Evolutionary conservation across 2,888 invertebrate species (phyloP).

Genomic region (Endomychus coccineus): DNA sequence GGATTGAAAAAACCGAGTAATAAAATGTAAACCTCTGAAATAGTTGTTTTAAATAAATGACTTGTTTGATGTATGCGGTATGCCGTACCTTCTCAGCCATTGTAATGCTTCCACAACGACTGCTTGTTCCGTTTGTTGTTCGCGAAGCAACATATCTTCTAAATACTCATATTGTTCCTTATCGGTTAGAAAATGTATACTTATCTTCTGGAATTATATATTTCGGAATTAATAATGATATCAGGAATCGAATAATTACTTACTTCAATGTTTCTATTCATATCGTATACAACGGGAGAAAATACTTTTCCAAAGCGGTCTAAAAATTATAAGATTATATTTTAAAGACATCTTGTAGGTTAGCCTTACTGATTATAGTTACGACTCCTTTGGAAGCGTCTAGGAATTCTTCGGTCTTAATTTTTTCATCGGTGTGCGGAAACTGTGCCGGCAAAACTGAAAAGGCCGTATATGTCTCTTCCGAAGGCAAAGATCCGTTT

Average conservation of each 20-base stretch:
- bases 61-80: neutral
- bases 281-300: slow-evolving; percentile 66
- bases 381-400: slow-evolving; percentile 27
- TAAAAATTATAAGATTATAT: slow-evolving; percentile 39
- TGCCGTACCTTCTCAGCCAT: slow-evolving; percentile 64
- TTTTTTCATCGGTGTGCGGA: slow-evolving; percentile 22
- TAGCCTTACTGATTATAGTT: slow-evolving; percentile 25
- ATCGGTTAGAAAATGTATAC: slow-evolving; percentile 49
- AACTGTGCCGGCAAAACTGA: slow-evolving; percentile 17
- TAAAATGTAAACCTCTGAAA: slow-evolving; percentile 57
- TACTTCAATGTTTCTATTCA: slow-evolving; percentile 71
- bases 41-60: slow-evolving; percentile 3
- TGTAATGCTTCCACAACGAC: slow-evolving; percentile 57
- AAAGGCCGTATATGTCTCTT: slow-evolving; percentile 12
- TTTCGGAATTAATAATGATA: neutral
- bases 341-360: slow-evolving; percentile 9
- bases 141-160: slow-evolving; percentile 60
- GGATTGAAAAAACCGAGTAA: slow-evolving; percentile 52
- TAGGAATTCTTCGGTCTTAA: slow-evolving; percentile 29
- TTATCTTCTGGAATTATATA: slow-evolving; percentile 51
- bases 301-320: slow-evolving; percentile 68
- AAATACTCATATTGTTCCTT: slow-evolving; percentile 50
- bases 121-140: slow-evolving; percentile 48
- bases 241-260: slow-evolving; percentile 29
- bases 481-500: slow-evolving; percentile 13